phyloP scores from a whole-genome alignment of 2,888 invertebrate genomes.

The Himalopsyche japonica region DNA sequence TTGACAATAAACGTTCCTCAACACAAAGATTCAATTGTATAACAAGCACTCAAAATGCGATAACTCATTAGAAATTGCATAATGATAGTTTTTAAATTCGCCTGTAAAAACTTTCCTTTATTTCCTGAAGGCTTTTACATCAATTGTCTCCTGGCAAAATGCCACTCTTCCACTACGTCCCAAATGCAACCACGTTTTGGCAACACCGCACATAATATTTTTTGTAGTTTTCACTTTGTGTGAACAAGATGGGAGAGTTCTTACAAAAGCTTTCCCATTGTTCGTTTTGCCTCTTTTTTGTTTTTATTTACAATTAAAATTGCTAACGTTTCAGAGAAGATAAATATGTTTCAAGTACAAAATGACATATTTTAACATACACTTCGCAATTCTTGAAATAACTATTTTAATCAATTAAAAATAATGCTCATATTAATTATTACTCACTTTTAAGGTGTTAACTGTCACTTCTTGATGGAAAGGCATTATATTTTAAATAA shows the following conservation, averaged over 20 bases:
- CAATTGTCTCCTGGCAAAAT: not conserved
- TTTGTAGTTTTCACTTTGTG: not conserved
- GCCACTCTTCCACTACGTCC: not conserved
- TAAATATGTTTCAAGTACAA: too few relatives aligned
- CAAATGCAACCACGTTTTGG: slow-evolving; percentile 12
- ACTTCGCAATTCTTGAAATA: too few relatives aligned
- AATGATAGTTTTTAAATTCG: not conserved
- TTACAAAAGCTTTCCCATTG: not conserved
- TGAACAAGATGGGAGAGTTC: not conserved
- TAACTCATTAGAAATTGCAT: not conserved
- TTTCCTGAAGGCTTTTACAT: slow-evolving; percentile 3
- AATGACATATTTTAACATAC: too few relatives aligned
- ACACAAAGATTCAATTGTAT: not conserved
- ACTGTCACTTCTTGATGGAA: too few relatives aligned
- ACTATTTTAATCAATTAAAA: too few relatives aligned
- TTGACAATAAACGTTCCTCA: not conserved
- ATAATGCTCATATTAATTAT: too few relatives aligned
- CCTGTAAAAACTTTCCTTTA: not conserved
- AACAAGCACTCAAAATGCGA: not conserved
- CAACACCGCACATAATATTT: not conserved
- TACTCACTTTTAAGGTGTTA: too few relatives aligned
- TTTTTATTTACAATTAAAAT: not conserved
- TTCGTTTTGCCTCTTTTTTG: not conserved
- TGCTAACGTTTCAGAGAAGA: not conserved
- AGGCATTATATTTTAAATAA: too few relatives aligned